Percentiles rank a stretch among this genome's conserved stretches.
Conservation (phyloP, 2,888 invertebrate species). For the Drymonia ruficornis region DNA sequence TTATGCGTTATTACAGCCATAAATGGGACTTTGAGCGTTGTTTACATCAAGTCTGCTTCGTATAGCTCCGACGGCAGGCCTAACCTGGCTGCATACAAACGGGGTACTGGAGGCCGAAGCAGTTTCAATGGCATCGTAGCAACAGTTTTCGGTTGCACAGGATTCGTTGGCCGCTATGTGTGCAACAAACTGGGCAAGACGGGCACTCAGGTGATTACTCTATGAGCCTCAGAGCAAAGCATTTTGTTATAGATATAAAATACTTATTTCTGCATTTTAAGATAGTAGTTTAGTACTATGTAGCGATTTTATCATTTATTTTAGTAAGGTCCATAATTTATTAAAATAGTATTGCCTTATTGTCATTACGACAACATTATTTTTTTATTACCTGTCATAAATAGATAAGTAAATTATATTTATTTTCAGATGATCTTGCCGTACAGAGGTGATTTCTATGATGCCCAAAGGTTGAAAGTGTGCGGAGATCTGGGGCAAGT, state of each 20-base stretch:
- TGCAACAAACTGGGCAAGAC: constrained; percentile 95
- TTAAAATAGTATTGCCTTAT: not conserved
- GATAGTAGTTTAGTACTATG: not conserved
- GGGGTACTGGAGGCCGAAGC: constrained; percentile 96
- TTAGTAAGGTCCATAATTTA: too few species aligned
- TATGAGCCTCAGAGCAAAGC: not conserved
- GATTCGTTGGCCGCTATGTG: constrained; percentile 95
- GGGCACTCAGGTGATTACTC: constrained; percentile 88
- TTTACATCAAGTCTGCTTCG: constrained; percentile 75
- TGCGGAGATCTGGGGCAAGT: constrained; percentile 98
- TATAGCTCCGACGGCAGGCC: constrained; percentile 84
- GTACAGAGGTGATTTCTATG: constrained; percentile 94
- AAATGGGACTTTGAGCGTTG: constrained; percentile 68
- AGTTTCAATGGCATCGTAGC: constrained; percentile 98
- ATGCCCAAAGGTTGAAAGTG: constrained; percentile 91
- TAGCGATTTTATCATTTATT: not conserved
- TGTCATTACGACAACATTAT: too few species aligned
- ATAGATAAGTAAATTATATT: too few species aligned
- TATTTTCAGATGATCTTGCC: constrained; percentile 95
- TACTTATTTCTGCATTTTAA: too few species aligned
- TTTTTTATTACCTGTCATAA: not conserved
- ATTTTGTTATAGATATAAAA: too few species aligned
- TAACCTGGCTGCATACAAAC: constrained; percentile 88
- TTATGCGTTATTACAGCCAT: constrained; percentile 56
- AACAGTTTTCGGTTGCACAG: constrained; percentile 98